Percentiles rank a stretch among this genome's conserved stretches.
These are phyloP conservation scores for Sphinx pinastri DNA, from an alignment of 2,888 invertebrate genomes.

Conservation along the genomic window DNA sequence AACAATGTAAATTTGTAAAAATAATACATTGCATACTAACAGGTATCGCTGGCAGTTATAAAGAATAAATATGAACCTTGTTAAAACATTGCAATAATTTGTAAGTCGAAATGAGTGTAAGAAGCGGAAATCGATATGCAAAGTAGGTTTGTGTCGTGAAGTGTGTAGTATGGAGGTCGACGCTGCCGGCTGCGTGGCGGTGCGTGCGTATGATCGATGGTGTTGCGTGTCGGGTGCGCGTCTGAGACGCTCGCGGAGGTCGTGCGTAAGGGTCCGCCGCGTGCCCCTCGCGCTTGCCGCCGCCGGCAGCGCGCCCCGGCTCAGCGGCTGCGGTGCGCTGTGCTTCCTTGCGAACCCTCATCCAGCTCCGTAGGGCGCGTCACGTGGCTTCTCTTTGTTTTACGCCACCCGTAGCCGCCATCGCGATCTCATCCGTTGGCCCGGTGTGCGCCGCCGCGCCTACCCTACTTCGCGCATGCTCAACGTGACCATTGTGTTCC, in stretches of 20 bases:
- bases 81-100: slow-evolving; percentile 32
- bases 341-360: slow-evolving; percentile 52
- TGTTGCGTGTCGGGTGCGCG: slow-evolving; percentile 60
- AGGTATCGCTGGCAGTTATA: too few relatives aligned
- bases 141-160: slow-evolving; percentile 59
- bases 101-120: slow-evolving; percentile 39
- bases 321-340: slow-evolving; percentile 1
- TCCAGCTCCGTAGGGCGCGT: slow-evolving; percentile 54
- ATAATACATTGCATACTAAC: too few relatives aligned
- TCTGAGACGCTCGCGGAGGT: slow-evolving; percentile 55
- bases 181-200: slow-evolving; percentile 31
- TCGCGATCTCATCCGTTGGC: slow-evolving; percentile 58
- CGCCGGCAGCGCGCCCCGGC: neutral
- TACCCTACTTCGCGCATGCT: slow-evolving; percentile 72
- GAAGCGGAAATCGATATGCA: slow-evolving; percentile 60
- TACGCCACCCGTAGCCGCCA: slow-evolving; percentile 56
- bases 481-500: slow-evolving; percentile 63
- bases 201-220: slow-evolving; percentile 75
- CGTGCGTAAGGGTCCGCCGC: slow-evolving; percentile 47
- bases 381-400: slow-evolving; percentile 68
- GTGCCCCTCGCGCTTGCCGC: slow-evolving; percentile 35
- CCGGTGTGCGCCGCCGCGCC: slow-evolving; percentile 70
- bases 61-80: neutral
- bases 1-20: too few relatives aligned
- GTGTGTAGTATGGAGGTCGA: slow-evolving; percentile 60